These are phyloP conservation scores for Ficedula albicollis DNA, from an alignment of 2,797 vertebrate species.

Conservation along the genomic window DNA sequence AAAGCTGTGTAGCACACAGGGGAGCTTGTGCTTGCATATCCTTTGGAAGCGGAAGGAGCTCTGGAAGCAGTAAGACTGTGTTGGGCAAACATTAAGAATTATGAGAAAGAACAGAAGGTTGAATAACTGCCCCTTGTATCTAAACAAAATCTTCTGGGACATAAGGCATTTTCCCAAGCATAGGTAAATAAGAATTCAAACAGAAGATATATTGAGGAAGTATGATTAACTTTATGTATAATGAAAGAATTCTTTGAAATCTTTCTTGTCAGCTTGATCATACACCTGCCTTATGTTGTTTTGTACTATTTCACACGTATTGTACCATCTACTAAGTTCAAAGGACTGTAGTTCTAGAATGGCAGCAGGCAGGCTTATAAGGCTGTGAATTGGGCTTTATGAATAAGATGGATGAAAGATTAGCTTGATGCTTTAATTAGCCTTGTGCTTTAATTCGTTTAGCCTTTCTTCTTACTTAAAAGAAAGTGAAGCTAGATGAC, in stretches of 20 bases:
- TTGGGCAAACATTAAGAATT: background rate
- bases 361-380: background rate
- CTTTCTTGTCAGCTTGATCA: background rate
- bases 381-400: background rate
- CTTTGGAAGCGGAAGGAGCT: background rate
- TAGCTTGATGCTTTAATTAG: background rate
- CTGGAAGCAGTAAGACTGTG: background rate
- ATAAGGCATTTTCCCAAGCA: background rate
- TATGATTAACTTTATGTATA: background rate
- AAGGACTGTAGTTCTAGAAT: background rate
- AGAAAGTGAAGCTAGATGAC: background rate
- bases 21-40: background rate
- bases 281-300: background rate
- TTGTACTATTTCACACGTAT: background rate
- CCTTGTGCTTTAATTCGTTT: background rate
- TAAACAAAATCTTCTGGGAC: background rate
- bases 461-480: background rate
- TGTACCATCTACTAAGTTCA: background rate
- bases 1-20: background rate
- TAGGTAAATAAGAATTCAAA: background rate
- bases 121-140: background rate
- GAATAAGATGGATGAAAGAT: background rate
- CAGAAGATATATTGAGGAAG: background rate
- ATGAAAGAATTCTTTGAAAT: background rate
- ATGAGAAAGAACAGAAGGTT: background rate